phyloP scores from a whole-genome alignment of 2,797 vertebrate genomes.

The Hemibagrus guttatus region DNA sequence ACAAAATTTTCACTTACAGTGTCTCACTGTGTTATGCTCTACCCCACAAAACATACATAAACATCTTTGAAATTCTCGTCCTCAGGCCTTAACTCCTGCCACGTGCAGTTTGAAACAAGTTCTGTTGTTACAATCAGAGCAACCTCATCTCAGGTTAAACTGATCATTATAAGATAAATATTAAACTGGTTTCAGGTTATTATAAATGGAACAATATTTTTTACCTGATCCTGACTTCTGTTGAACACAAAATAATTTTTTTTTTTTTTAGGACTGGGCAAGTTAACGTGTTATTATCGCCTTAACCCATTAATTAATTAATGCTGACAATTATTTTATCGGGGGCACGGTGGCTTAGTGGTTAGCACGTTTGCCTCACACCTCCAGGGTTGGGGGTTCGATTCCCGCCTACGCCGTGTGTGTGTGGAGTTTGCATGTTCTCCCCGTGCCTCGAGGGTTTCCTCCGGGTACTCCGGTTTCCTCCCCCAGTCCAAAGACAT shows the following conservation, averaged over 20 bases:
- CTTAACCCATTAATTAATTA: too few relatives aligned
- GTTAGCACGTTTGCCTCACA: too few relatives aligned
- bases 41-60: slow-evolving; percentile 6
- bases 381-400: too few relatives aligned
- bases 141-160: not conserved
- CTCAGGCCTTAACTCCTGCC: not conserved
- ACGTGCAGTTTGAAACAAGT: not conserved
- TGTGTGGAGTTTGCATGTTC: too few relatives aligned
- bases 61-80: not conserved
- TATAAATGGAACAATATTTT: not conserved
- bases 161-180: not conserved
- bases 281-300: too few relatives aligned
- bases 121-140: not conserved
- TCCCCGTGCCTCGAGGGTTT: too few relatives aligned
- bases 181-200: not conserved
- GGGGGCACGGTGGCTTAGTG: too few relatives aligned
- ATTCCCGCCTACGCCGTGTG: too few relatives aligned
- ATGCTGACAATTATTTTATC: too few relatives aligned
- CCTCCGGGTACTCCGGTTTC: too few relatives aligned
- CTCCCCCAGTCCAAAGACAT: too few relatives aligned
- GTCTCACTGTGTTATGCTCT: not conserved
- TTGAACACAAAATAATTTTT: not conserved
- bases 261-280: too few relatives aligned
- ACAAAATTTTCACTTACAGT: slow-evolving; percentile 21
- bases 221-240: not conserved